A percentile compares a stretch with the other conserved stretches of the same genome.
Evolutionary conservation across 2,888 invertebrate genomes (phyloP).

Genomic region (Euzetes globulus): DNA sequence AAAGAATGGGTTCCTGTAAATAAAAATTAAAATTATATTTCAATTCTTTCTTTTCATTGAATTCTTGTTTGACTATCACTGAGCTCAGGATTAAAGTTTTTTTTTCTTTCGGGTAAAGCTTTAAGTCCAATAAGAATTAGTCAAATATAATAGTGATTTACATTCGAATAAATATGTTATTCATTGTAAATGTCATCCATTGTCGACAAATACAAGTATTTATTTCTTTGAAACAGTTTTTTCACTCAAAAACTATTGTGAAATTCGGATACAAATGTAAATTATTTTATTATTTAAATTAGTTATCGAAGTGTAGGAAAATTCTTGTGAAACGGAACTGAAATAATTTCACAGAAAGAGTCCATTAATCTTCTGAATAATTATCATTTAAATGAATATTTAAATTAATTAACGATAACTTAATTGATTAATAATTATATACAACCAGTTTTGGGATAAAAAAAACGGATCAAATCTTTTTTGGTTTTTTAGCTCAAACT

Average conservation of each 20-base stretch:
- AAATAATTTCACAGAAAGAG: no score
- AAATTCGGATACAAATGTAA: no score
- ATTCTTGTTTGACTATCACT: no score
- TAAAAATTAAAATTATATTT: conserved; percentile 8
- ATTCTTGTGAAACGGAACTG: no score
- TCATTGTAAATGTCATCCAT: not conserved
- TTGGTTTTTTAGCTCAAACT: not conserved
- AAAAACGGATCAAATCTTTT: not conserved
- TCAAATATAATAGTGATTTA: not conserved
- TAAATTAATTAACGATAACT: not conserved
- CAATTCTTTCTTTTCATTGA: not conserved
- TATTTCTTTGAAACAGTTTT: not conserved
- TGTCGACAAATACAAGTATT: not conserved
- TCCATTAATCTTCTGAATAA: no score
- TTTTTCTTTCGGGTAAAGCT: not conserved
- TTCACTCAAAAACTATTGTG: no score
- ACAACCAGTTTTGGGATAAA: not conserved
- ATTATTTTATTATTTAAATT: not conserved
- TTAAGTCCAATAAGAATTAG: not conserved
- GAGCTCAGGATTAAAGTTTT: not conserved
- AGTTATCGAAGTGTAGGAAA: not conserved
- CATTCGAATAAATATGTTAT: conserved; percentile 2
- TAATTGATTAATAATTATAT: not conserved
- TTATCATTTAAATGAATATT: not conserved
- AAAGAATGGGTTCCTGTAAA: conserved; percentile 4